Conservation (phyloP, 1,140 invertebrate genomes). For the Wiebesia pumilae region DNA sequence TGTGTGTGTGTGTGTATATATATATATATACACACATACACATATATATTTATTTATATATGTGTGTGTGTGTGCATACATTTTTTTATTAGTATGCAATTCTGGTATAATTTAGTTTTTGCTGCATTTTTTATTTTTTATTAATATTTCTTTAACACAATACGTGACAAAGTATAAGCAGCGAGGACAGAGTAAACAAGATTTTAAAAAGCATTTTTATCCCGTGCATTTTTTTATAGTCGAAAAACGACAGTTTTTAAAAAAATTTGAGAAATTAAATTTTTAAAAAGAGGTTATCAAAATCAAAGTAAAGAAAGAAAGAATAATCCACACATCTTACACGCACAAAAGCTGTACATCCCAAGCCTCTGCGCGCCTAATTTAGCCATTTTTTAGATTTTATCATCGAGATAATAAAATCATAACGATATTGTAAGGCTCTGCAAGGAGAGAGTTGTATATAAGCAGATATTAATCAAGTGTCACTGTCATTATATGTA, state of each 20-base stretch:
- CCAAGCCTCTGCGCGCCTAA: neutral
- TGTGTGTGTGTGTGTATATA: neutral
- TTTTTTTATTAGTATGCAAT: neutral
- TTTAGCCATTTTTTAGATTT: slow-evolving; percentile 39
- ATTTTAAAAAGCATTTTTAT: neutral
- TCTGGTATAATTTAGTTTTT: neutral
- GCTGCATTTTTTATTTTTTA: neutral
- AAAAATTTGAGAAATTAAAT: neutral
- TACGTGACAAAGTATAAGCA: neutral
- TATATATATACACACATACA: neutral
- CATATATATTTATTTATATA: too few species aligned
- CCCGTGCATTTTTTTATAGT: neutral
- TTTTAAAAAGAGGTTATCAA: neutral
- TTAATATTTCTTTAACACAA: neutral
- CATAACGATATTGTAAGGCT: slow-evolving; percentile 9
- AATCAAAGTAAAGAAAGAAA: neutral
- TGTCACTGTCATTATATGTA: slow-evolving; percentile 25
- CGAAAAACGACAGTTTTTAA: neutral
- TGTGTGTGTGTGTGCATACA: neutral
- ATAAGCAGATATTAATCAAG: slow-evolving; percentile 27
- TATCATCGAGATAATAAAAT: neutral
- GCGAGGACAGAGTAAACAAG: neutral
- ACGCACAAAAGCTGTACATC: slow-evolving; percentile 25
- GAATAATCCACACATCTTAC: slow-evolving; percentile 10
- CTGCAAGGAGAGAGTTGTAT: slow-evolving; percentile 19